Base-by-base conservation (phyloP, 2,113 vertebrate genomes). In the Mystacornis crossleyi region DNA sequence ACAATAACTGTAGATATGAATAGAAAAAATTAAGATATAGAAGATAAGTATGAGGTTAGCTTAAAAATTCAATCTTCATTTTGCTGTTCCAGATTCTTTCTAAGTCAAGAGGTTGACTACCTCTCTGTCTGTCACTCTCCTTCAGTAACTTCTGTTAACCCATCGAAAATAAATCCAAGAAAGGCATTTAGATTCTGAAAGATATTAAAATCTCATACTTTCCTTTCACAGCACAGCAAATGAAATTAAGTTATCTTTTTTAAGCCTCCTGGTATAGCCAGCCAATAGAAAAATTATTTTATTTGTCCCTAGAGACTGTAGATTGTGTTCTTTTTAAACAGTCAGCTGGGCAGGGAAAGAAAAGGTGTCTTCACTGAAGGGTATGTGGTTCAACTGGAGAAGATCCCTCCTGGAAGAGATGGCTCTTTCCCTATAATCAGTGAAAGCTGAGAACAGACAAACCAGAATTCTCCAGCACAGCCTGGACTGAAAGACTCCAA, bases 381-480 rank as follows among this genome's bases (percentile, higher is more conserved):
- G 3, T 14, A 25, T 65, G 12, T 78, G 25, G 4, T 62, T 79
- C 34, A 58, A 8, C 9, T 15, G 40, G 14, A 78, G 28, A 21
- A 89, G 38, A 61, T 42, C 17, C 7, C 1, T 65, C 57, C 26
- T 57, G 24, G 23, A 81, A n/a, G 54, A 84, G 6, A 31, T 10
- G 7, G 3, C 15, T 69, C 5, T 53, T 58, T 69, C 50, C 26
- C 11, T 55, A 19, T 57, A 33, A 45, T 9, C 5, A 70, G 18
- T 0, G 0, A 70, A 71, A 24, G 15, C 7, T 45, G 24, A 53
- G 6, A 91, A 62, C 1, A 6, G 6, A 1, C 12, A 65, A 70
- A 26, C 2, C 29, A 73, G 33, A 78, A 69, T 50, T 51, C 29
- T 64, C 28, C 18, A 58, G 20, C 6, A 40, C 1, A 5, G 9